Percentiles rank a stretch among this genome's conserved stretches.
These are phyloP conservation scores for Drosophila infuscata DNA, from an alignment of 2,888 invertebrate genomes.

Conservation along the genomic window DNA sequence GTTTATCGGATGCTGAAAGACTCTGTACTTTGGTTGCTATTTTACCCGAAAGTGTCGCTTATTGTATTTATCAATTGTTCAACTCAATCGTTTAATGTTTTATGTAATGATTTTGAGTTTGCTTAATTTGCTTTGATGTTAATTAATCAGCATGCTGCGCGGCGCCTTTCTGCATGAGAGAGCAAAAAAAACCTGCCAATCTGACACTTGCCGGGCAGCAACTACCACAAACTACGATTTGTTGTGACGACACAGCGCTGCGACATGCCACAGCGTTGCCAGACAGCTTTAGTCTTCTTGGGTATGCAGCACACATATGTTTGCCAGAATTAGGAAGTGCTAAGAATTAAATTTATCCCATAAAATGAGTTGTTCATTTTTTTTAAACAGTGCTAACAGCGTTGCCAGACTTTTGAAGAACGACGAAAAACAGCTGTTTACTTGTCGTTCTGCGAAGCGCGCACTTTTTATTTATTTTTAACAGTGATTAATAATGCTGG, in stretches of 20 bases:
- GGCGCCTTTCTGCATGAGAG: conserved; percentile 23
- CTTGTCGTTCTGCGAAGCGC: conserved; percentile 31
- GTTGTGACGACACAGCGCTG: conserved; percentile 42
- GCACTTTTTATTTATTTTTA: not conserved
- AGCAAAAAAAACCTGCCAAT: conserved; percentile 26
- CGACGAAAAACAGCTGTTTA: conserved; percentile 39
- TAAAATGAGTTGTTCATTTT: no score
- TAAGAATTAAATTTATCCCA: no score
- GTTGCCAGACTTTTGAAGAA: not conserved
- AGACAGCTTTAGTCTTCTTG: not conserved
- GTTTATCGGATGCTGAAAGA: conserved; percentile 39
- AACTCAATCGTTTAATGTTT: conserved; percentile 43
- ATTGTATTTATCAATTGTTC: conserved; percentile 17
- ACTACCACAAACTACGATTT: conserved; percentile 48
- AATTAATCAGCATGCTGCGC: conserved; percentile 64
- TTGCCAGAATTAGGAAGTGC: not conserved
- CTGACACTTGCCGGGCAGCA: conserved; percentile 61
- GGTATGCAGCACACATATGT: conserved; percentile 4
- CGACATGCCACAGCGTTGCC: conserved; percentile 35
- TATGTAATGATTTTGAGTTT: conserved; percentile 59
- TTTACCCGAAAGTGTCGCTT: conserved; percentile 5
- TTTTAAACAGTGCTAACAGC: not conserved
- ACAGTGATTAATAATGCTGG: conserved; percentile 86
- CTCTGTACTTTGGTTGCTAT: conserved; percentile 6
- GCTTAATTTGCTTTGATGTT: conserved; percentile 25